phyloP scores from a whole-genome alignment of 2,797 vertebrate genomes.

The Sparus aurata region DNA sequence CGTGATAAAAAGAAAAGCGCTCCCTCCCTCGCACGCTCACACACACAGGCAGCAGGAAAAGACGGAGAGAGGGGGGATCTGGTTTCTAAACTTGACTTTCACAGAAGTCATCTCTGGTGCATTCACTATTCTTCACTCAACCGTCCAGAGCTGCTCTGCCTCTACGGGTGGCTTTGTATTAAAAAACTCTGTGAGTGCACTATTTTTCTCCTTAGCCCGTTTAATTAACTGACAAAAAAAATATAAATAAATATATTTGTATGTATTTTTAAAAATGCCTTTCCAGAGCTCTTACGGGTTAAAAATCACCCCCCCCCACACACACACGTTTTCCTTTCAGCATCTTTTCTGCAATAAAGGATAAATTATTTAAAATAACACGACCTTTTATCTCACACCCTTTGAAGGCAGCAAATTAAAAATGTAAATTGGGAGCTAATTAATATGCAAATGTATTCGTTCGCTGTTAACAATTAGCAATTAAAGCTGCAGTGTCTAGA shows the following conservation, averaged over 20 bases:
- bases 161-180: conserved; percentile 75
- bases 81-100: conserved; percentile 75
- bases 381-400: conserved; percentile 99
- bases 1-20: conserved; percentile 78
- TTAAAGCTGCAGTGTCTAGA: conserved; percentile 99
- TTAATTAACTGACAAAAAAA: conserved; percentile 81
- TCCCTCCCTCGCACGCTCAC: conserved; percentile 47
- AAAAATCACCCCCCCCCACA: conserved; percentile 89
- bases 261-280: conserved; percentile 47
- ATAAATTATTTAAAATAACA: conserved; percentile 99
- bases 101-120: conserved; percentile 80
- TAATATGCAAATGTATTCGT: conserved; percentile 99
- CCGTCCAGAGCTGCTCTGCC: conserved; percentile 62
- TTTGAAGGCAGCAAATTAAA: conserved; percentile 99
- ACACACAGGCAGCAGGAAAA: conserved; percentile 32
- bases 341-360: conserved; percentile 99
- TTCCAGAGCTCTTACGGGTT: conserved; percentile 85
- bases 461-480: conserved; percentile 99
- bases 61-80: conserved; percentile 43
- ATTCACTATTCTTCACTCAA: conserved; percentile 72
- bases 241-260: conserved; percentile 39
- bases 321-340: conserved; percentile 93
- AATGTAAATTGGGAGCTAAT: conserved; percentile 99
- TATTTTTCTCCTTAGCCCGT: conserved; percentile 57
- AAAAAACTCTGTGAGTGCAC: conserved; percentile 64